phyloP scores from a whole-genome alignment of 2,888 invertebrate species.

The Pristionchus japonicus region DNA sequence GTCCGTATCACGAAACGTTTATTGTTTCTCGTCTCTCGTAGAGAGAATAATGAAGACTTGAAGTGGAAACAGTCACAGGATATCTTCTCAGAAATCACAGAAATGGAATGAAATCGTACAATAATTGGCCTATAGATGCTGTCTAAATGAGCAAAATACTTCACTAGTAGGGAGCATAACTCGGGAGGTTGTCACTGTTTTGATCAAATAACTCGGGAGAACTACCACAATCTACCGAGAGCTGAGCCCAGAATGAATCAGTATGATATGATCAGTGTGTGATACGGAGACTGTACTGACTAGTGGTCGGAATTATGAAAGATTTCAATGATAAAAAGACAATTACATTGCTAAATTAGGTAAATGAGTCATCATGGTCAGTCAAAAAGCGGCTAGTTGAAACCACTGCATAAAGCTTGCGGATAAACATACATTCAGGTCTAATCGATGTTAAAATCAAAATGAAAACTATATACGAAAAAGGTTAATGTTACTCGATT shows the following conservation, averaged over 20 bases:
- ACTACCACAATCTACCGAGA: conserved; percentile 2
- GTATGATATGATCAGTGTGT: conserved; percentile 27
- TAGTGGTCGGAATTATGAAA: conserved; percentile 27
- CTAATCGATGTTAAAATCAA: no score
- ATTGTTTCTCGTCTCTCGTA: neutral
- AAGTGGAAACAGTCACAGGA: neutral
- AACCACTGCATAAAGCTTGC: neutral
- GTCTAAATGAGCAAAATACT: conserved; percentile 12
- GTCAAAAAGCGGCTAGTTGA: neutral
- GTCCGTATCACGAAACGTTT: neutral
- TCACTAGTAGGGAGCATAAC: neutral
- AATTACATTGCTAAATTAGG: neutral
- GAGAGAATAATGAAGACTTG: conserved; percentile 3
- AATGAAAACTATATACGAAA: neutral
- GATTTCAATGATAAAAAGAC: neutral
- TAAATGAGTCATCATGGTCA: neutral
- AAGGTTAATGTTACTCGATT: neutral
- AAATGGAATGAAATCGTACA: neutral
- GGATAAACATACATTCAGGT: neutral
- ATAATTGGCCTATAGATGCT: conserved; percentile 2
- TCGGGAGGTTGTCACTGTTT: neutral
- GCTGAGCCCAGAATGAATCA: neutral
- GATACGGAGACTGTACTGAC: neutral
- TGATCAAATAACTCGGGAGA: conserved; percentile 9
- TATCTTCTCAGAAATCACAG: conserved; percentile 38